Conservation (phyloP, 1,140 invertebrate species). For the Bombus soroeensis region DNA sequence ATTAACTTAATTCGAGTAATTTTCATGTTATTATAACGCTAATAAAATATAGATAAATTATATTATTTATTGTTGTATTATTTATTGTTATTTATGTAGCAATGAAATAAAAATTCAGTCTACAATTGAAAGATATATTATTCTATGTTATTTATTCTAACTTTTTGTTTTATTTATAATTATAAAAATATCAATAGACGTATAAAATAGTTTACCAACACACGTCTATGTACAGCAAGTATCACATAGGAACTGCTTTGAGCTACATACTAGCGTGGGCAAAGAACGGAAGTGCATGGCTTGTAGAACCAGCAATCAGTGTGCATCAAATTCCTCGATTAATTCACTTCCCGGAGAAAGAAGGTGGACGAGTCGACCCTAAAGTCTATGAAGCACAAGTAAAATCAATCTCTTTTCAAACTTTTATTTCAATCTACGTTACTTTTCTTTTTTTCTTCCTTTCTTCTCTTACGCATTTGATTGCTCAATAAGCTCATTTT, state of each 20-base stretch:
- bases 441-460: no score
- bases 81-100: no score
- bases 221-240: conserved; percentile 78
- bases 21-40: no score
- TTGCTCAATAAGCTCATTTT: no score
- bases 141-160: background rate
- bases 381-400: conserved; percentile 19
- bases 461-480: no score
- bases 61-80: no score
- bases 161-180: no score
- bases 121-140: background rate
- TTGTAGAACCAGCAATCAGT: conserved; percentile 81
- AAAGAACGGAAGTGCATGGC: conserved; percentile 86
- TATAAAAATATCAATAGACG: no score
- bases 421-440: background rate
- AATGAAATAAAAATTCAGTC: no score
- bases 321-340: conserved; percentile 48
- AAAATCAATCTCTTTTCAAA: background rate
- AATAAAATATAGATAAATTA: no score
- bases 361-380: conserved; percentile 25
- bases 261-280: conserved; percentile 85
- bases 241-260: conserved; percentile 85
- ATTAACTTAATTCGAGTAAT: background rate
- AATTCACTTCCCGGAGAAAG: conserved; percentile 20
- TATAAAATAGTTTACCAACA: background rate